These are phyloP conservation scores for Baronia brevicornis DNA, from an alignment of 2,888 invertebrate genomes.

Conservation along the genomic window DNA sequence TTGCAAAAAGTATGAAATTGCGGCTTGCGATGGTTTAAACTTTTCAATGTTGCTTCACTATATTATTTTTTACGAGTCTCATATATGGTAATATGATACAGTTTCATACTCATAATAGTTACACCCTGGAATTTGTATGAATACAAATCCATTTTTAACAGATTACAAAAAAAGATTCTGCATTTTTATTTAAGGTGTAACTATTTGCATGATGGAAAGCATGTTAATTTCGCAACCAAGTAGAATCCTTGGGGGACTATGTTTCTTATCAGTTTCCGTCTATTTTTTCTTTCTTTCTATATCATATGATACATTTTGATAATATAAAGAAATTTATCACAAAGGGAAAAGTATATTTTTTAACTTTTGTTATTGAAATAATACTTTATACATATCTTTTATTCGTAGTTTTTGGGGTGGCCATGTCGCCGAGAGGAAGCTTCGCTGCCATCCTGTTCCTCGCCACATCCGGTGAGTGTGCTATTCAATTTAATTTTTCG, in stretches of 20 bases:
- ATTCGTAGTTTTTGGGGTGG: slow-evolving; percentile 6
- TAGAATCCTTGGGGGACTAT: no score
- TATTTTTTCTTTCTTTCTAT: not conserved
- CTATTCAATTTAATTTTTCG: slow-evolving; percentile 1
- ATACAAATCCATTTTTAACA: no score
- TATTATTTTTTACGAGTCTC: no score
- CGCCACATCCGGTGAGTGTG: slow-evolving; percentile 23
- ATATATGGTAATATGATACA: no score
- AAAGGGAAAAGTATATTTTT: slow-evolving; percentile 4
- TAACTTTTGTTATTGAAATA: no score
- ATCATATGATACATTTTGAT: not conserved
- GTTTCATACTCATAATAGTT: no score
- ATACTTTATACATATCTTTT: slow-evolving; percentile 1
- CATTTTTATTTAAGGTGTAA: no score
- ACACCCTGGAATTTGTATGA: no score
- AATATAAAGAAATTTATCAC: slow-evolving; percentile 1
- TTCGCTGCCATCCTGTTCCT: slow-evolving; percentile 24
- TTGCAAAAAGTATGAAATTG: slow-evolving; percentile 13
- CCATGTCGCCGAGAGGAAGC: slow-evolving; percentile 20
- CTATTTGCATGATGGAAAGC: no score
- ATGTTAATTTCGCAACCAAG: no score
- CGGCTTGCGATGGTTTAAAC: slow-evolving; percentile 1
- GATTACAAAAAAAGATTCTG: no score
- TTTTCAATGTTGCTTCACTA: slow-evolving; percentile 8
- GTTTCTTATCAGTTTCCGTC: no score